Conservation (phyloP, 1,140 invertebrate species). For the Brachionus rotundiformis region DNA sequence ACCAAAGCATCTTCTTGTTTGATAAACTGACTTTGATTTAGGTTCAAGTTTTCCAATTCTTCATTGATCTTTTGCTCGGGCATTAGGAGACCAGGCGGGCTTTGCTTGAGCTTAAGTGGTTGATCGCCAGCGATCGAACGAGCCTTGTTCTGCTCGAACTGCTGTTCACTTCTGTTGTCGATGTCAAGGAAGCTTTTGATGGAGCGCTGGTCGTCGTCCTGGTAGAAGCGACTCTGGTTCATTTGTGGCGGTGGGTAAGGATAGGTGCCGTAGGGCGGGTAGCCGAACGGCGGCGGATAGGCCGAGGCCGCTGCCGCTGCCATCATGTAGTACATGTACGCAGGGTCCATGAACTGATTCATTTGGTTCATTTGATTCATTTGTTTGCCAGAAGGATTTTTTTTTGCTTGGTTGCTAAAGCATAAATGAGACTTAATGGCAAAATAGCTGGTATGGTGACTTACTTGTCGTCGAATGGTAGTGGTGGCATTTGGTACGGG, state of each 20-base stretch:
- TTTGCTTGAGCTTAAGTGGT: neutral
- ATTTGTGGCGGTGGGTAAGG: neutral
- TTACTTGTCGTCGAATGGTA: neutral
- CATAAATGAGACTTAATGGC: neutral
- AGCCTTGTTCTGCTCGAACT: neutral
- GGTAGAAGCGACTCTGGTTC: conserved; percentile 22
- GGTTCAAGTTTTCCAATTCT: neutral
- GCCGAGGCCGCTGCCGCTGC: neutral
- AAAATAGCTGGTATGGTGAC: neutral
- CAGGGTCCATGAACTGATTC: neutral
- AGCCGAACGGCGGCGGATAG: neutral
- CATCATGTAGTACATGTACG: conserved; percentile 41
- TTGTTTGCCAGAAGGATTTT: neutral
- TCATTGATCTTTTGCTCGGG: neutral
- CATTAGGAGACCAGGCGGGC: neutral
- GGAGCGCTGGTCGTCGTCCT: neutral
- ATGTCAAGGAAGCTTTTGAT: neutral
- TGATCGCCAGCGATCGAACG: conserved; percentile 6
- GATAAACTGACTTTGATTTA: neutral
- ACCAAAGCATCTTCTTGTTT: conserved; percentile 4
- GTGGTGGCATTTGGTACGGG: neutral
- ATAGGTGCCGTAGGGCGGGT: neutral
- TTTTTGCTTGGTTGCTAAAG: neutral
- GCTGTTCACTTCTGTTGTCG: neutral
- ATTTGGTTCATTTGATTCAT: neutral